phyloP scores from a whole-genome alignment of 2,888 invertebrate genomes.

The Ophioninae sp. region DNA sequence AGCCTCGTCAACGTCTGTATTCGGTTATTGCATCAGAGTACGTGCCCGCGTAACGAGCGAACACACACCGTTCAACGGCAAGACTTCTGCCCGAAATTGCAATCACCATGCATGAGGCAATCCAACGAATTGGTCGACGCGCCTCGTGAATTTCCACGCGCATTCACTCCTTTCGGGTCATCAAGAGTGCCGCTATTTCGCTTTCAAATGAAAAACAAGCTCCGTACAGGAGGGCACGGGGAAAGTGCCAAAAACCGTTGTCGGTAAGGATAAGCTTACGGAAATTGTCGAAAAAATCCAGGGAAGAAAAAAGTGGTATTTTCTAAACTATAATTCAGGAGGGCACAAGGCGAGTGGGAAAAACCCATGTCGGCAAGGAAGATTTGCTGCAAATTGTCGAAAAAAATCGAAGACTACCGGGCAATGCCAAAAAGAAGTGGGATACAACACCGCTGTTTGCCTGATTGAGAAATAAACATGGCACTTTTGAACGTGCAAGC shows the following conservation, averaged over 20 bases:
- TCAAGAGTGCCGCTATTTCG: not conserved
- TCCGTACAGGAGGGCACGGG: not conserved
- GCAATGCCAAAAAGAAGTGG: not conserved
- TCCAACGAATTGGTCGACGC: constrained; percentile 25
- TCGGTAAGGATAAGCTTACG: not conserved
- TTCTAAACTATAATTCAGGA: not conserved
- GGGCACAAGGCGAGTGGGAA: not conserved
- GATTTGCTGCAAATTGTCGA: not conserved
- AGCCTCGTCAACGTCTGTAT: constrained; percentile 6
- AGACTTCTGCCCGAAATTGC: constrained; percentile 36
- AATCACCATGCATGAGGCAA: constrained; percentile 55
- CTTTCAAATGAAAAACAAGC: not conserved
- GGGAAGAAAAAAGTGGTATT: too few relatives aligned
- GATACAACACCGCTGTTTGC: not conserved
- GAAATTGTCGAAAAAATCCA: too few relatives aligned
- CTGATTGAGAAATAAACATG: not conserved
- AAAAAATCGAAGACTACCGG: not conserved
- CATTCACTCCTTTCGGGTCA: not conserved
- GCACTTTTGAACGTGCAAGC: too few relatives aligned
- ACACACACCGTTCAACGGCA: constrained; percentile 27
- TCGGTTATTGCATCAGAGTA: constrained; percentile 14
- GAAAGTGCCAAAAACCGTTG: not conserved
- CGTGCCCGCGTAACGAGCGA: constrained; percentile 18
- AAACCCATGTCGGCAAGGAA: not conserved
- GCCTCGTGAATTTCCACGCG: not conserved